Evolutionary conservation across 2,888 invertebrate species (phyloP).

Genomic region (Himalopsyche kuldschensis): DNA sequence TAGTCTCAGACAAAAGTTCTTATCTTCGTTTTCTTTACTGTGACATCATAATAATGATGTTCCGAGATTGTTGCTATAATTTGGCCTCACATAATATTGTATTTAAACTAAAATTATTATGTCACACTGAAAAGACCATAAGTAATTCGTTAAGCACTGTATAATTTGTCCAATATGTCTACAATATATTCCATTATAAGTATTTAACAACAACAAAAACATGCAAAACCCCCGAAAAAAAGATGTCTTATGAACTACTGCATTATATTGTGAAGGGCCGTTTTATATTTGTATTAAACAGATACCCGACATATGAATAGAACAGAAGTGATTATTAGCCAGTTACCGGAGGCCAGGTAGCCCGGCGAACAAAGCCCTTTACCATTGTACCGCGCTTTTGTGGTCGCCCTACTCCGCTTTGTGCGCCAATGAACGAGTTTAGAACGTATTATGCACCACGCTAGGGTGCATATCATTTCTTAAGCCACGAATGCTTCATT

Average conservation of each 20-base stretch:
- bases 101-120: too few relatives aligned
- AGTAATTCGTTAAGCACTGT: not conserved
- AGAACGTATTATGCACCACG: constrained; percentile 15
- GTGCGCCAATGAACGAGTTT: constrained; percentile 25
- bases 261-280: not conserved
- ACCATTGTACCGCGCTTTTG: constrained; percentile 25
- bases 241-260: not conserved
- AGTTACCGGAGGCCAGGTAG: constrained; percentile 15
- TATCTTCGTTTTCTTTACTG: too few relatives aligned
- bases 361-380: constrained; percentile 24
- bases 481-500: not conserved
- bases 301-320: constrained; percentile 26
- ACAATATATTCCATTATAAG: not conserved
- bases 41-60: too few relatives aligned
- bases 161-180: not conserved
- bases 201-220: not conserved
- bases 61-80: too few relatives aligned
- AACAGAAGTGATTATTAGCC: constrained; percentile 18
- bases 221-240: not conserved
- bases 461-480: constrained; percentile 24
- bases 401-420: constrained; percentile 34
- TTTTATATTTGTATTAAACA: constrained; percentile 35
- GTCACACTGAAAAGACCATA: not conserved
- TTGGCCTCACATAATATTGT: too few relatives aligned
- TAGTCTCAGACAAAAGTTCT: too few relatives aligned